Conservation (phyloP, 2,797 vertebrate species). For the Chromis chromis region DNA sequence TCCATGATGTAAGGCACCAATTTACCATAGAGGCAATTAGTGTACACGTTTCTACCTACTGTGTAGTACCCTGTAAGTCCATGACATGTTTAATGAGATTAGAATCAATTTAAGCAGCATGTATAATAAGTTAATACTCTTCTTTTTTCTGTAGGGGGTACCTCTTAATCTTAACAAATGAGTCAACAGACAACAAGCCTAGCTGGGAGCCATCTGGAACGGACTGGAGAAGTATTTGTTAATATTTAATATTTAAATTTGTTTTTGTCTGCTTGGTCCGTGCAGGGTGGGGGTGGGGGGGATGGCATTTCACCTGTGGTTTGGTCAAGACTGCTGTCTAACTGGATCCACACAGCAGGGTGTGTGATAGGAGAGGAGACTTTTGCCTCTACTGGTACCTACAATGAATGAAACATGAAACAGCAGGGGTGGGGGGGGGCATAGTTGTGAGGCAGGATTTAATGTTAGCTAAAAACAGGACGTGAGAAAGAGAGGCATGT, state of each 20-base stretch:
- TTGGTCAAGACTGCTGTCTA: no score
- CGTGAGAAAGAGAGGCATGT: neutral
- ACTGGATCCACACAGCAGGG: no score
- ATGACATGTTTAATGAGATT: slow-evolving; percentile 56
- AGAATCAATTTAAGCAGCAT: slow-evolving; percentile 46
- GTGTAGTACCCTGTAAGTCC: slow-evolving; percentile 14
- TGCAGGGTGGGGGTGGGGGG: neutral
- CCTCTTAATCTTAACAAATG: slow-evolving; percentile 17
- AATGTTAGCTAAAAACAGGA: slow-evolving; percentile 36
- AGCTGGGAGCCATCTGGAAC: slow-evolving; percentile 13
- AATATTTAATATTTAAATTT: neutral
- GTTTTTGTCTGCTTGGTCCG: neutral
- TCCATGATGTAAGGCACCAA: slow-evolving; percentile 6
- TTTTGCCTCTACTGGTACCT: neutral
- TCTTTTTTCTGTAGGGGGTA: slow-evolving; percentile 32
- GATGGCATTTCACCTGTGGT: neutral
- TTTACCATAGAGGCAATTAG: slow-evolving; percentile 17
- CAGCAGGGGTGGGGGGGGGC: slow-evolving; percentile 9
- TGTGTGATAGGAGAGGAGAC: slow-evolving; percentile 1
- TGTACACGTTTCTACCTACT: slow-evolving; percentile 13
- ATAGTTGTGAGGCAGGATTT: neutral
- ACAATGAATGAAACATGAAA: slow-evolving; percentile 3
- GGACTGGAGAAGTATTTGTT: slow-evolving; percentile 14
- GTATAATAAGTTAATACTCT: slow-evolving; percentile 41
- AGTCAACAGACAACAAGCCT: slow-evolving; percentile 35